Evolutionary conservation across 2,113 vertebrate genomes (phyloP), one percentile per base, ranked within the genome.

Genomic region (Taxidea taxus): DNA sequence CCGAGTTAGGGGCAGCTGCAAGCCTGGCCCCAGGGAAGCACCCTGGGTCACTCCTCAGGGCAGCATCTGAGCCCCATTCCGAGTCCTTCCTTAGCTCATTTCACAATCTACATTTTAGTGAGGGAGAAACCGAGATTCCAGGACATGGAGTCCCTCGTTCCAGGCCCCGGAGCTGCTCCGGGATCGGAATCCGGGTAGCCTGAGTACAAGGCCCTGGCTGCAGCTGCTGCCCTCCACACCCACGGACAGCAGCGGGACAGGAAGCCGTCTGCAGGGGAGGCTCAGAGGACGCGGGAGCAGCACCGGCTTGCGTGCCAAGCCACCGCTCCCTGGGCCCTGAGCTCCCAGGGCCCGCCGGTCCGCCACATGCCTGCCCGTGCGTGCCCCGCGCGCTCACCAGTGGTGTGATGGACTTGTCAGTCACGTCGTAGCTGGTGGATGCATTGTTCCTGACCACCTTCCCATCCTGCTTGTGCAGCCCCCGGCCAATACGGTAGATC

Each of bases 371-470:
- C 56, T n/a, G 23, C 29, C 27, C 74, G 0, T 25, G n/a, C 37
- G 20, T 4, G 5, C 51, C 92, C 64, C 42, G 42, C 12, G 8
- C 39, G 56, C 97, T 98, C 94, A 99, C 99, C 99, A 99, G 18
- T 0, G 99, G 99, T 0, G 99, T 99, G 80, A 99, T 99, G 54
- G 98, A 98, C 85, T 99, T 99, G 96, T 99, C 98, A 0, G 99
- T 99, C 60, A 99, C 25, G 0, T 99, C 99, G 0, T 99, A 99
- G 98, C 97, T 96, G 0, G 99, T 99, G 0, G 99, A 97, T 0
- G 99, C 99, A 0, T 99, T 99, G 98, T 98, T 99, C 98, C 86
- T 99, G 87, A 99, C 98, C 96, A 99, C 60, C 39, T 99, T 99
- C 87, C 99, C 99, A 0, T 99, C 99, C 77, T 99, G 97, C 62